A percentile compares a stretch with the other conserved stretches of the same genome.
Evolutionary conservation across 1,140 invertebrate species (phyloP).

Genomic region (Diabrotica undecimpunctata): DNA sequence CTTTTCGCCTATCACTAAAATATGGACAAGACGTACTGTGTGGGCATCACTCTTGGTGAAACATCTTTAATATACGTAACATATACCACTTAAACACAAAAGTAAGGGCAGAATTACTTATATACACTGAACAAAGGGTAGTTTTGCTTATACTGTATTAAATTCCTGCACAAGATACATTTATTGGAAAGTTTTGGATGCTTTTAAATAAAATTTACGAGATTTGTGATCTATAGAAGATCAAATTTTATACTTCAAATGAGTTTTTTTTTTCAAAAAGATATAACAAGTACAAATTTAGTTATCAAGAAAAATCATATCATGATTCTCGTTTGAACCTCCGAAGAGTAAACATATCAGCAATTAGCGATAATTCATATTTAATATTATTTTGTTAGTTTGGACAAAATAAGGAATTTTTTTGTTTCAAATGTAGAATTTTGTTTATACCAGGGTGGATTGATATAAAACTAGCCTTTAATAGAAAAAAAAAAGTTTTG

Average conservation of each 20-base stretch:
- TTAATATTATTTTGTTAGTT: too few relatives aligned
- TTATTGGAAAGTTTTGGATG: background rate
- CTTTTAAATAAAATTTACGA: background rate
- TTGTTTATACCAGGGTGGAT: too few relatives aligned
- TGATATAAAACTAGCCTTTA: too few relatives aligned
- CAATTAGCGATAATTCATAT: too few relatives aligned
- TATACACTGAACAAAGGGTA: background rate
- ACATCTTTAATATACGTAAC: background rate
- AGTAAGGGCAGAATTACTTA: background rate
- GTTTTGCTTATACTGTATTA: background rate
- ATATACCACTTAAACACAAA: background rate
- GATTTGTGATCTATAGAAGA: background rate
- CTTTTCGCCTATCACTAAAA: constrained; percentile 19
- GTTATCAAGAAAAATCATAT: too few relatives aligned
- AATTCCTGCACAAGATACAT: background rate
- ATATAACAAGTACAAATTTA: too few relatives aligned
- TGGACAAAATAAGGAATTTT: too few relatives aligned
- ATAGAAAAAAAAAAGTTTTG: too few relatives aligned
- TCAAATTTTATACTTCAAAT: background rate
- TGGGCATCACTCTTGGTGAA: constrained; percentile 31
- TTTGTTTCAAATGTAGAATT: too few relatives aligned
- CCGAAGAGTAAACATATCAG: too few relatives aligned
- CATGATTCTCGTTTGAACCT: too few relatives aligned
- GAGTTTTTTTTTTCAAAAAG: too few relatives aligned
- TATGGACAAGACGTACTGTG: constrained; percentile 44